Evolutionary conservation across 2,113 vertebrate species (phyloP).

Genomic region (Tetrax tetrax): DNA sequence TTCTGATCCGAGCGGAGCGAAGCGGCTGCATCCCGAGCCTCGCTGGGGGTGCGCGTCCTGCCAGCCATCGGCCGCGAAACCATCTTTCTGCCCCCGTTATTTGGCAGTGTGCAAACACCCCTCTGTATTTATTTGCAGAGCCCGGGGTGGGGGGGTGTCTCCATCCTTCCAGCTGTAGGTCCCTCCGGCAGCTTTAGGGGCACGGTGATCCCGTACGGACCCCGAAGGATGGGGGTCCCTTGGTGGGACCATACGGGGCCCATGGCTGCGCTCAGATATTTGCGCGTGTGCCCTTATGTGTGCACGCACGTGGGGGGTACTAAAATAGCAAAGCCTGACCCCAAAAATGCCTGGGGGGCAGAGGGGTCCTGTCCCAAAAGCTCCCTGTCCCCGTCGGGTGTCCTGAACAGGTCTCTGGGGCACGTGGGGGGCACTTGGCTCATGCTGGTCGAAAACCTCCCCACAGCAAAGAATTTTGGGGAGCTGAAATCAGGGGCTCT

Average conservation of each 20-base stretch:
- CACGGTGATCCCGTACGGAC: neutral
- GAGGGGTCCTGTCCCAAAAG: neutral
- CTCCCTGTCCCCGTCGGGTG: accelerated
- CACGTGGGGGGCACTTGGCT: accelerated
- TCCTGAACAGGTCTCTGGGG: neutral
- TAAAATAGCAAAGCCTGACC: neutral
- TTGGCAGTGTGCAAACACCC: accelerated
- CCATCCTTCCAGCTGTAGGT: neutral
- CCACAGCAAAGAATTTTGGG: neutral
- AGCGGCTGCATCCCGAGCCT: accelerated
- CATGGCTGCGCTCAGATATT: accelerated
- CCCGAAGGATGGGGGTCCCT: neutral
- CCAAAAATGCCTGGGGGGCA: neutral
- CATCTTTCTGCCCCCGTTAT: accelerated
- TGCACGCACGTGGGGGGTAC: neutral
- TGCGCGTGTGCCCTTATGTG: accelerated
- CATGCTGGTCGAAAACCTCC: accelerated
- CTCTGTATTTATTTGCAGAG: neutral
- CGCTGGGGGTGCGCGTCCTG: accelerated
- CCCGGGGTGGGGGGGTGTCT: accelerated
- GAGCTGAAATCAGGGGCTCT: accelerated
- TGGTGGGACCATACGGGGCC: accelerated
- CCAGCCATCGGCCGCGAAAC: accelerated
- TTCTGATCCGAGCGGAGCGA: neutral
- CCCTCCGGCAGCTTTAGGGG: neutral